These are phyloP conservation scores for Cephus nigrinus DNA, from an alignment of 2,888 invertebrate genomes.

Conservation along the genomic window DNA sequence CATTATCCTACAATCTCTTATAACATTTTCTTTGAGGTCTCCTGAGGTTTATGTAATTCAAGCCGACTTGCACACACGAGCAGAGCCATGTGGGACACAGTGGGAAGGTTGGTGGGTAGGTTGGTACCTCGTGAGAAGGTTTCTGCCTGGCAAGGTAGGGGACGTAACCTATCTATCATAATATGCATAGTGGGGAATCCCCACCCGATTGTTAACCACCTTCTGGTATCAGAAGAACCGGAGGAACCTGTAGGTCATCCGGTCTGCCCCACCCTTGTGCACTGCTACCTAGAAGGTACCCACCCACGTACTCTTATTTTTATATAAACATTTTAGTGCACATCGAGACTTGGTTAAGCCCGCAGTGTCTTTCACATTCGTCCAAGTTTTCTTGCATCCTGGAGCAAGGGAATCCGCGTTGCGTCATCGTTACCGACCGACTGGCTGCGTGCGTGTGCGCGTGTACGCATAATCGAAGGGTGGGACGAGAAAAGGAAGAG, in stretches of 20 bases:
- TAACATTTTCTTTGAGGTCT: neutral
- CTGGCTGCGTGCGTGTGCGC: too few relatives aligned
- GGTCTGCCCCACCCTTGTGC: neutral
- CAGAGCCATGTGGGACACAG: neutral
- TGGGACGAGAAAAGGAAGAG: too few relatives aligned
- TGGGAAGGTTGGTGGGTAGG: neutral
- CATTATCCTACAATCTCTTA: neutral
- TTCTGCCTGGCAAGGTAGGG: conserved; percentile 11
- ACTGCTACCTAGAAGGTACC: neutral
- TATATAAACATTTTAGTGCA: conserved; percentile 56
- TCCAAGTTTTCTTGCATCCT: neutral
- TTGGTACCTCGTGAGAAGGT: conserved; percentile 6
- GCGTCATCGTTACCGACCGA: neutral
- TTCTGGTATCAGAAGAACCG: neutral
- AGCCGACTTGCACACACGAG: neutral
- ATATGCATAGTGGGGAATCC: conserved; percentile 14
- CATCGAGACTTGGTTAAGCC: conserved; percentile 41
- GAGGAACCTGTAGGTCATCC: neutral
- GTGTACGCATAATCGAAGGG: too few relatives aligned
- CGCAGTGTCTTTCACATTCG: conserved; percentile 26
- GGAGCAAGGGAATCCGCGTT: neutral
- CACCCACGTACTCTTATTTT: conserved; percentile 38
- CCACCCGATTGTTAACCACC: conserved; percentile 1
- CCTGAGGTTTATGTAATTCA: neutral
- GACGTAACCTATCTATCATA: conserved; percentile 12